Base-by-base conservation (phyloP, 2,888 invertebrate genomes). In the Limenitis camilla region DNA sequence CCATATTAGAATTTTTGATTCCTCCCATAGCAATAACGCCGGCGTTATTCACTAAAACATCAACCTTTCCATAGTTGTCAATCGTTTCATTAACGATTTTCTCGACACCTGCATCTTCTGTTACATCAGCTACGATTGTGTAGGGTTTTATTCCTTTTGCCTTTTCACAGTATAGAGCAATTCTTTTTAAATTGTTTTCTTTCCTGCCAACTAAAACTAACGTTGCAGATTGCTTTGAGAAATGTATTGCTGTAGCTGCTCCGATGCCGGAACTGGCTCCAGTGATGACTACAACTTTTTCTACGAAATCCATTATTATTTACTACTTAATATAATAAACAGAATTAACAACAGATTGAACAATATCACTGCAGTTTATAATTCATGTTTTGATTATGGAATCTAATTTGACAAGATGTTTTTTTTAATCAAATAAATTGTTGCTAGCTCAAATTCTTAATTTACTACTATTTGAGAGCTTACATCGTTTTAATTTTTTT, bases 1-100 rank as follows among this genome's bases (percentile, higher is more conserved):
- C 93, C 69, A 98, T 75, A 32, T 89, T 90, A 0, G 95, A 93
- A 58, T 90, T 92, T 72, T 97, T 96, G 61, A 97, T 94, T 4
- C 91, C 90, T 7, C 96, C 97, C 55, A 82, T 84, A 57, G 91
- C 92, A 19, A 96, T 76, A 29, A 94, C 89, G 6, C 97, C 98
- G 35, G 97, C 97, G 79, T 94, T 96, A 76, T 98, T 96, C 2
- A 96, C 83, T 56, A 96, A 78, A 45, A 96, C 90, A 79, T 96
- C 93, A 3, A 96, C 71, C 71, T 89, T 91, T 1, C 91, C 91
- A 67, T 88, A 94, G 63, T 92, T 90, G 44, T 90, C 84, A 4
- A 96, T 77, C 0, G 95, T 93, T 51, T 91, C 89, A 1, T 91
- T 89, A 1, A 96, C 72, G 53, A 95, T 89, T 45, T 88, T 86